Conservation (phyloP, 2,113 vertebrate species). For the Xyrauchen texanus region DNA sequence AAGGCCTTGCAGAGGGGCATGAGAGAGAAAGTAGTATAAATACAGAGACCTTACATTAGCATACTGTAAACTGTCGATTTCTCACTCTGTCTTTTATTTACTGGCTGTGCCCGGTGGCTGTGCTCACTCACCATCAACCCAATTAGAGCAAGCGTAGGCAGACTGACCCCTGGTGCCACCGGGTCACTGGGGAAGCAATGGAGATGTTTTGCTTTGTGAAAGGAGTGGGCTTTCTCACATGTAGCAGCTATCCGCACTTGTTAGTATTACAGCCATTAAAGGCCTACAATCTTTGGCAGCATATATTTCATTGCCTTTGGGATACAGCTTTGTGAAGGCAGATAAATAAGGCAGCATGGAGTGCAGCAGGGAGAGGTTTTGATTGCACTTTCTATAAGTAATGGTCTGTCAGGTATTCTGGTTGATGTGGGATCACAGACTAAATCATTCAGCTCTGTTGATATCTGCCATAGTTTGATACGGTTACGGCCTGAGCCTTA, state of each 20-base stretch:
- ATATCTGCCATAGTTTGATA: neutral
- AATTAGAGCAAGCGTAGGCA: constrained; percentile 45
- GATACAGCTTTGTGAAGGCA: neutral
- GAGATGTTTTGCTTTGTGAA: constrained; percentile 30
- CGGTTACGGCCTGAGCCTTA: too few relatives aligned
- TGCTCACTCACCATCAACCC: constrained; percentile 45
- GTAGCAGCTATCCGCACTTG: constrained; percentile 15
- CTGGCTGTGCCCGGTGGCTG: constrained; percentile 36
- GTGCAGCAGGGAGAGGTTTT: constrained; percentile 21
- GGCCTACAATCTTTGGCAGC: constrained; percentile 17
- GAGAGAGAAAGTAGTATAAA: neutral
- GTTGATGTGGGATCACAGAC: constrained; percentile 5
- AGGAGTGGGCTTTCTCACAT: neutral
- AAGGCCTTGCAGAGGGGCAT: constrained; percentile 17
- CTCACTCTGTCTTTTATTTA: constrained; percentile 30
- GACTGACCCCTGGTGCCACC: constrained; percentile 44
- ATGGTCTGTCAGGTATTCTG: constrained; percentile 1
- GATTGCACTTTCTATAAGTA: constrained; percentile 24
- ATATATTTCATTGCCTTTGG: constrained; percentile 20
- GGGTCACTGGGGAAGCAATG: constrained; percentile 19
- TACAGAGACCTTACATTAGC: constrained; percentile 12
- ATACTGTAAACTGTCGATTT: constrained; percentile 35
- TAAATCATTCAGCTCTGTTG: constrained; percentile 1
- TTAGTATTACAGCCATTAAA: constrained; percentile 51
- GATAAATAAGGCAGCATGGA: constrained; percentile 3